A percentile compares a stretch with the other conserved stretches of the same genome.
phyloP scores from a whole-genome alignment of 2,888 invertebrate species.

The Aspidiotus destructor region DNA sequence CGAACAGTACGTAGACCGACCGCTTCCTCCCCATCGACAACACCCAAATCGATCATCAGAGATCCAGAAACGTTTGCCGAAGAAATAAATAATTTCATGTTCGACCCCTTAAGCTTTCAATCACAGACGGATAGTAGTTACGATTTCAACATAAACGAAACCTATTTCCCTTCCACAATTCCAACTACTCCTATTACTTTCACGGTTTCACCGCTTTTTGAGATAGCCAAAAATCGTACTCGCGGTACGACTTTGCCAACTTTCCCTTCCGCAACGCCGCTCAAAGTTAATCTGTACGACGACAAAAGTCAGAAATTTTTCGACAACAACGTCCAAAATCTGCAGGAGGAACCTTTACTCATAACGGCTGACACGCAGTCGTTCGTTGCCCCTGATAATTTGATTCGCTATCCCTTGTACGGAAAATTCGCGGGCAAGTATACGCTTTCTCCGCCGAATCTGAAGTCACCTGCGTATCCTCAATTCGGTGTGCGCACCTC shows the following conservation, averaged over 20 bases:
- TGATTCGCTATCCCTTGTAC: constrained; percentile 14
- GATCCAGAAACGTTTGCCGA: constrained; percentile 27
- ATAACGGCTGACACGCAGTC: constrained; percentile 38
- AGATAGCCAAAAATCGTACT: constrained; percentile 30
- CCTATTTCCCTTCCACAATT: constrained; percentile 48
- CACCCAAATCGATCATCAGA: constrained; percentile 1
- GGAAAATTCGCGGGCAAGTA: background rate
- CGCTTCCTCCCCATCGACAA: background rate
- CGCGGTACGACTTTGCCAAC: constrained; percentile 12
- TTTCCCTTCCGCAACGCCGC: constrained; percentile 19
- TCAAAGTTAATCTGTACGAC: constrained; percentile 14
- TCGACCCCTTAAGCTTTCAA: constrained; percentile 3
- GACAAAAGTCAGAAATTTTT: constrained; percentile 2
- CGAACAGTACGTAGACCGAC: constrained; percentile 26
- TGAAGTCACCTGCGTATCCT: constrained; percentile 26
- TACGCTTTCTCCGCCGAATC: constrained; percentile 8
- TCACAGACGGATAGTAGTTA: constrained; percentile 8
- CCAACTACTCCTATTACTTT: constrained; percentile 25
- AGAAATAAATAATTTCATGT: constrained; percentile 28
- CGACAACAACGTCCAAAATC: constrained; percentile 4
- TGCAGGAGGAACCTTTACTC: constrained; percentile 35
- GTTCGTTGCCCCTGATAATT: constrained; percentile 38
- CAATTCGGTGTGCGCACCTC: constrained; percentile 32
- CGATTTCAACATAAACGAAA: constrained; percentile 10
- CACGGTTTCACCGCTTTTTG: constrained; percentile 34